Base-by-base conservation (phyloP, 2,113 vertebrate species). In the Catagonus wagneri region DNA sequence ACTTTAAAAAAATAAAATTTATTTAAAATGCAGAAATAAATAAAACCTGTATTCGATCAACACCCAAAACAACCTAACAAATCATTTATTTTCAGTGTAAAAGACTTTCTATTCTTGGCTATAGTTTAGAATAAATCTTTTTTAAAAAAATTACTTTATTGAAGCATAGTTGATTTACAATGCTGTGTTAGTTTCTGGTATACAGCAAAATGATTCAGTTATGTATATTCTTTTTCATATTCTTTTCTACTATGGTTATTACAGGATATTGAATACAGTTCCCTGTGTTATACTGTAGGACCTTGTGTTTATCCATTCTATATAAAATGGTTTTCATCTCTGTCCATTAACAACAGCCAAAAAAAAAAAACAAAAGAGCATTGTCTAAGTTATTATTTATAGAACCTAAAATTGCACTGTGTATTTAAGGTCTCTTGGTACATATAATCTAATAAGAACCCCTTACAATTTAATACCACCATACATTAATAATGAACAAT, bases 1-100 rank as follows among this genome's bases (percentile, higher is more conserved):
- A 88, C 58, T 66, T 19, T 69, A 84, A 84, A 52, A 90, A 90
- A 85, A 80, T 36, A 87, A 32, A 92, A 80, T 36, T 52, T 87
- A 80, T 54, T 93, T 89, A 52, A 92, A 86, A 86, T 56, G 63
- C 2, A 74, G 17, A 61, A 63, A 79, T 69, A 71, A 50, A 69
- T 34, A 92, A 94, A 87, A 39, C 12, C 23, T 56, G 16, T 44
- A 50, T 89, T 91, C 9, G 14, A 61, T 50, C 29, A 68, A 17
- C 65, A 34, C 44, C 15, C 5, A 12, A 89, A 95, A 83, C 13
- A 56, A 85, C 3, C 32, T 27, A 84, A n/a, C 23, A 23, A 56
- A 60, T 58, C 27, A 60, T 78, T 83, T 63, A 86, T 71, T 94
- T 85, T 75, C 29, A 68, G 3, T 93, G 58, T 63, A 84, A 87